Base-by-base conservation (phyloP, 1,140 invertebrate genomes). In the Caenorhabditis remanei region DNA sequence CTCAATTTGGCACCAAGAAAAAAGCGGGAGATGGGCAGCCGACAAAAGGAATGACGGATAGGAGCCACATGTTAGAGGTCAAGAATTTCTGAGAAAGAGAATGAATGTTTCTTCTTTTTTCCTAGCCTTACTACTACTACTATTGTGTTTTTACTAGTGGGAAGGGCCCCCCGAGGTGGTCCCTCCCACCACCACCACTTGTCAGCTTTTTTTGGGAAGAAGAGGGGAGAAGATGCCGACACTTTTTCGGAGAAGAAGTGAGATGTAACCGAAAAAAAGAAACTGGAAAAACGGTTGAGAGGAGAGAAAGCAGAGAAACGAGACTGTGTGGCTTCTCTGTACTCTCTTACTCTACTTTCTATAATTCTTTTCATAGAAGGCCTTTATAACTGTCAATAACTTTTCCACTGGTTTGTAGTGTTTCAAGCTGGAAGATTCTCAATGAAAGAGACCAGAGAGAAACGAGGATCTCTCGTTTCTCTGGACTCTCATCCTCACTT, bases 141-240 rank as follows among this genome's bases (percentile, higher is more conserved):
- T 71, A 63, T 40, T 63, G 4, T 24, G 9, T 32, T 24, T 24
- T 63, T 11, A 32, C 32, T 32, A 32, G 32, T 32, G 32, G 32
- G 32, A 32, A 43, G 21, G 11, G 41, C 46, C n/a, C 46, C 24
- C 9, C 24, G 5, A 7, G 41, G 41, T 8, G 32, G 61, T 16
- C 61, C 61, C 32, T 41, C 32, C 32, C 16, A 13, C 8, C 16
- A 13, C 8, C 16, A 11, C 41, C 65, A 71, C 65, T 71, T 71
- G 65, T 71, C 65, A 71, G 65, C 65, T 71, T 71, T 71, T n/a
- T 63, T 63, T 63, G 61, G 32, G 61, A 40, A 9, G 24, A 24
- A 14, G 21, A 40, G 14, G 6, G 55, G 32, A 21, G 24, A 21
- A 63, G 11, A 32, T 11, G 13, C 50, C 56, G 61, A 63, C 21